These are phyloP conservation scores for Psilanteris sp. DNA, from an alignment of 1,140 invertebrate genomes.

Conservation along the genomic window DNA sequence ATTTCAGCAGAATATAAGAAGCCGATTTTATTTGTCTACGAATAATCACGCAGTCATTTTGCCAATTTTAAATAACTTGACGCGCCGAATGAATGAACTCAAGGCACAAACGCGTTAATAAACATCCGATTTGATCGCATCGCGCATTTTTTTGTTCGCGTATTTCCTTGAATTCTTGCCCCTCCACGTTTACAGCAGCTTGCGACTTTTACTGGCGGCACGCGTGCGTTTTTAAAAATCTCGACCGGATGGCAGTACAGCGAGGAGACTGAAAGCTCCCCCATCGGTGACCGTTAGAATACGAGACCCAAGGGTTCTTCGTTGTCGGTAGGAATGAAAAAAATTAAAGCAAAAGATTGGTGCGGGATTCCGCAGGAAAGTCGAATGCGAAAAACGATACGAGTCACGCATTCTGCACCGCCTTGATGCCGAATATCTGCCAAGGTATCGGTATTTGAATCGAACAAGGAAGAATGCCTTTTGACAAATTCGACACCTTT, in stretches of 20 bases:
- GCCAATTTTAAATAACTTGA: conserved; percentile 18
- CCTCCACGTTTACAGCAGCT: conserved; percentile 53
- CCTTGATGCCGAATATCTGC: conserved; percentile 27
- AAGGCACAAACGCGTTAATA: conserved; percentile 50
- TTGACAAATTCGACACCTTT: conserved; percentile 39
- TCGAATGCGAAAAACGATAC: conserved; percentile 56
- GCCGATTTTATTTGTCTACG: neutral
- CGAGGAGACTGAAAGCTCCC: conserved; percentile 46
- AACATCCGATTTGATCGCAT: conserved; percentile 43
- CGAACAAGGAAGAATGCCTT: conserved; percentile 3
- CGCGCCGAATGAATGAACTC: conserved; percentile 15
- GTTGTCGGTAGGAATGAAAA: conserved; percentile 15
- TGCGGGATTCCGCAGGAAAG: conserved; percentile 41
- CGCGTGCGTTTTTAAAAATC: conserved; percentile 71
- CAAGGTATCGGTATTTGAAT: conserved; percentile 15
- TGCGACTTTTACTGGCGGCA: conserved; percentile 71
- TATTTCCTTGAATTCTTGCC: conserved; percentile 52
- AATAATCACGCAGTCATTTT: conserved; percentile 14
- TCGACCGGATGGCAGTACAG: conserved; percentile 58
- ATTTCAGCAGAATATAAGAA: conserved; percentile 2
- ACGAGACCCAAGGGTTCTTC: conserved; percentile 29
- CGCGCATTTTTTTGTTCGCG: conserved; percentile 49
- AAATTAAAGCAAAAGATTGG: conserved; percentile 27
- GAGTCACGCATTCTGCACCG: conserved; percentile 42
- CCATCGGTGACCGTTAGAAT: conserved; percentile 66